Base-by-base conservation (phyloP, 2,888 invertebrate genomes). In the Torymus tubicola region DNA sequence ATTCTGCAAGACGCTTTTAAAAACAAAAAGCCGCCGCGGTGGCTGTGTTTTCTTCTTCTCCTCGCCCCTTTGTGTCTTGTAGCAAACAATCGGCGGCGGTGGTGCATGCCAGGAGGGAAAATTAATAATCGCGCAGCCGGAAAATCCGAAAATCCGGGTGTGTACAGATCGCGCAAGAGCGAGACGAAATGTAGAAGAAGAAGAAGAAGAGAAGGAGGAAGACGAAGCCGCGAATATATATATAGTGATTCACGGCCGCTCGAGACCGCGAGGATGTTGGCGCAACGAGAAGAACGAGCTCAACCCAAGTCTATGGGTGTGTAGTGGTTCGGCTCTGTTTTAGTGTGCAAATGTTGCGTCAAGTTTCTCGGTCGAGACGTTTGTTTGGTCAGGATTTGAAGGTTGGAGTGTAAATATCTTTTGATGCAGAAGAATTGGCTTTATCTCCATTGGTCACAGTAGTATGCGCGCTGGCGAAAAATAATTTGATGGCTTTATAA, bases 81-180 rank as follows among this genome's bases (percentile, higher is more conserved):
- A 8, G 42, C 42, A 24, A 71, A 79, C 73, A 79, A 79, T 79
- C 61, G 75, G 67, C 60, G 65, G 24, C 8, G 69, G 50, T 14
- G 61, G 16, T 42, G n/a, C 4, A 24, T 42, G 11, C 55, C 42
- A 63, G 50, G 50, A 5, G 31, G 53, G 68, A 79, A 70, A 70
- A 80, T 75, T 74, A 74, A 74, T 65, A 80, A 74, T 64, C 42
- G 58, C 10, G 18, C 50, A n/a, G 18, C 52, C 16, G 58, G 16
- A 31, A 67, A 78, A 53, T 72, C 58, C 52, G 42, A 65, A 68
- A 63, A 65, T 63, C 73, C 18, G 10, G 18, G 31, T 64, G 2
- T 64, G 2, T 16, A 10, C 18, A 14, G 5, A 24, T 42, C 12
- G 8, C 31, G 50, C 63, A 53, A n/a, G 57, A 16, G 42, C 14